Percentiles rank a stretch among this genome's conserved stretches.
phyloP scores from a whole-genome alignment of 2,113 vertebrate genomes.

The Dicentrarchus labrax region DNA sequence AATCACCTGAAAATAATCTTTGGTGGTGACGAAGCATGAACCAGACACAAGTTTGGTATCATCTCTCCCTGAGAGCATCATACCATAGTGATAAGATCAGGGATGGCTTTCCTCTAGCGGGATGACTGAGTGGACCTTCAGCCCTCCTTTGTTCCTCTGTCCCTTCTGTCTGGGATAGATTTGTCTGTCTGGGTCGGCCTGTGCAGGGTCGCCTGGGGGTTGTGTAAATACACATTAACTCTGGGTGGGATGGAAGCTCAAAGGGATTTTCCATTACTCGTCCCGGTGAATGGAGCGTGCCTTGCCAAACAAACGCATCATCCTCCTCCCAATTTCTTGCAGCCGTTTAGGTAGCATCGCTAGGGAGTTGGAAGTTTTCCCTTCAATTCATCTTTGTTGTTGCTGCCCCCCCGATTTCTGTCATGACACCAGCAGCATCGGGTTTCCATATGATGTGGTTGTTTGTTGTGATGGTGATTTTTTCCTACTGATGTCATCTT shows the following conservation, averaged over 20 bases:
- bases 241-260: conserved; percentile 80
- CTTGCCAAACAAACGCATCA: conserved; percentile 73
- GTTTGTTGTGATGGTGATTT: conserved; percentile 59
- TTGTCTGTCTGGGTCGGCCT: conserved; percentile 47
- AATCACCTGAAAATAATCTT: conserved; percentile 26
- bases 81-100: conserved; percentile 28
- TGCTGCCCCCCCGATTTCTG: conserved; percentile 17
- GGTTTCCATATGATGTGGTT: conserved; percentile 54
- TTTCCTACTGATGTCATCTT: conserved; percentile 72
- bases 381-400: conserved; percentile 54
- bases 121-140: conserved; percentile 12
- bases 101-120: background rate
- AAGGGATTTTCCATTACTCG: conserved; percentile 78
- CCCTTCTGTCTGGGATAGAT: conserved; percentile 30
- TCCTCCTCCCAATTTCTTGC: conserved; percentile 17
- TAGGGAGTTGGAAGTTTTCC: conserved; percentile 37
- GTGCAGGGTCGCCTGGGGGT: conserved; percentile 62
- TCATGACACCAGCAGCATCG: conserved; percentile 35
- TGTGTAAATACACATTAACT: conserved; percentile 76
- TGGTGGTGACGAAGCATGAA: conserved; percentile 28
- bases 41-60: conserved; percentile 18
- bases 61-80: conserved; percentile 17
- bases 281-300: conserved; percentile 64
- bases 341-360: conserved; percentile 57
- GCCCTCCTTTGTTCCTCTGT: conserved; percentile 24